Base-by-base conservation (phyloP, 2,888 invertebrate genomes). In the Malthinus seriepunctatus region DNA sequence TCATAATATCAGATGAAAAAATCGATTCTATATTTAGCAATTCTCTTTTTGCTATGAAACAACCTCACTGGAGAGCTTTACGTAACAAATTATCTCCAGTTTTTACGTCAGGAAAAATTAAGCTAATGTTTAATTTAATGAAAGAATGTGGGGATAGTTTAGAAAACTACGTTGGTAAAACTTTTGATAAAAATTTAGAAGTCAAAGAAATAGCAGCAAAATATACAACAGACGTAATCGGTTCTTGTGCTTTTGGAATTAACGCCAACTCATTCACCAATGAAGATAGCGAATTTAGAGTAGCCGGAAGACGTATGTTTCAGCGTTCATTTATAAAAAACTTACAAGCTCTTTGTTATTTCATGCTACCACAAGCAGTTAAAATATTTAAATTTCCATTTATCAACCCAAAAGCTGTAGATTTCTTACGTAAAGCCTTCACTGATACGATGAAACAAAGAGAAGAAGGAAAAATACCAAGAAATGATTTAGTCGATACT, bases 151-250 rank as follows among this genome's bases (percentile, higher is more conserved):
- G 76, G 2, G 60, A 48, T 33, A 33, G 10, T 8, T n/a, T 54
- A 9, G 42, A 39, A 31, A 33, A 45, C 8, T 53, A 53, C 15
- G 1, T 47, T 32, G 31, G 12, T 32, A 6, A n/a, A 8, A 47
- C 31, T 11, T 32, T 32, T 9, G 46, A 53, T 14, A 46, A 49
- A 9, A 23, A 10, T 4, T 49, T 70, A 6, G 69, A 70, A 51
- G 67, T 70, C 34, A 70, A 81, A 1, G 81, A 83, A 45, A 77
- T 83, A 39, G 81, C 82, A 62, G 83, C 83, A 6, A 80, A 80
- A 63, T 84, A 81, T 66, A 79, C 83, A 0, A 83, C 84, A 78
- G 84, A 84, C 67, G 82, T 84, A 2, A 82, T 85, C 31, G 83
- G 82, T 0, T 81, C 80, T 48, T 81, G 83, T 50, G 84, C 83